Evolutionary conservation across 2,888 invertebrate genomes (phyloP).

Genomic region (Andrena dorsata): DNA sequence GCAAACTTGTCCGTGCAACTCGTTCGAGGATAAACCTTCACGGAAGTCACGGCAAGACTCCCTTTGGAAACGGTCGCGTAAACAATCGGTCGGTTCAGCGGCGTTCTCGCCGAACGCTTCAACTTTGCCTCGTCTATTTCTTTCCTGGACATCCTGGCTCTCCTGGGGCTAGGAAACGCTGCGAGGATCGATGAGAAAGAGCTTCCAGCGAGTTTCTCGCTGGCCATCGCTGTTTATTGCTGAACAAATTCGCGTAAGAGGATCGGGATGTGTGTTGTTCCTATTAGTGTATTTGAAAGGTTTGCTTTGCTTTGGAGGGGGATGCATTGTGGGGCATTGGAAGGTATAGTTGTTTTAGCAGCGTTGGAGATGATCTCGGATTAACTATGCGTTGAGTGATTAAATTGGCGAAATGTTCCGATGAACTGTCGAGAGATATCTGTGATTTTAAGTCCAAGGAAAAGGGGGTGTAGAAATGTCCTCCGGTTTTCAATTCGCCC

Average conservation of each 20-base stretch:
- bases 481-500: too few species aligned
- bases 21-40: constrained; percentile 63
- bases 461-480: too few species aligned
- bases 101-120: constrained; percentile 42
- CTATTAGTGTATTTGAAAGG: background rate
- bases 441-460: too few species aligned
- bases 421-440: too few species aligned
- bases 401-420: too few species aligned
- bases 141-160: background rate
- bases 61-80: constrained; percentile 39
- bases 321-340: background rate
- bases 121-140: constrained; percentile 38
- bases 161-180: background rate
- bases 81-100: constrained; percentile 56
- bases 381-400: too few species aligned
- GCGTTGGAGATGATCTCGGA: too few species aligned
- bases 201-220: background rate
- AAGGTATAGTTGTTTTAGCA: too few species aligned
- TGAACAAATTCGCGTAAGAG: background rate
- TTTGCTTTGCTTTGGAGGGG: too few species aligned
- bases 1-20: constrained; percentile 63
- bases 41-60: constrained; percentile 21
- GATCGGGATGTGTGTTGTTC: background rate
- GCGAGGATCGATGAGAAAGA: background rate
- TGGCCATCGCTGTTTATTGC: background rate